Conservation (phyloP, 2,113 vertebrate species). For the Eleginops maclovinus region DNA sequence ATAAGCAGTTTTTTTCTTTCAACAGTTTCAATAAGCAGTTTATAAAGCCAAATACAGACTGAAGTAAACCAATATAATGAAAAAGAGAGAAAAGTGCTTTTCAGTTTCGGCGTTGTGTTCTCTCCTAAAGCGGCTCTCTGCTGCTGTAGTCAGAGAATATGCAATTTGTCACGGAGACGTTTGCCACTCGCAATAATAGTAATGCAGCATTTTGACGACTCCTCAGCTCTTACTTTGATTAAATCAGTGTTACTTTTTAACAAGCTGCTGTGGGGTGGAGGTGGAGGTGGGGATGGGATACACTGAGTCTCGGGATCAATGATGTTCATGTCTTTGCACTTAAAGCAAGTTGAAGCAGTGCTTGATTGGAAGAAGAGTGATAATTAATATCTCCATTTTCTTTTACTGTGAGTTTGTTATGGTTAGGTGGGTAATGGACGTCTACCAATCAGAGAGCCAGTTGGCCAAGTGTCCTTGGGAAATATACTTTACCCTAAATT, state of each 20-base stretch:
- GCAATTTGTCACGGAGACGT: constrained; percentile 53
- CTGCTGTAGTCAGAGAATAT: not conserved
- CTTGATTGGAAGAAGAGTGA: not conserved
- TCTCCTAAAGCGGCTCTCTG: constrained; percentile 12
- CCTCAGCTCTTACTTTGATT: constrained; percentile 76
- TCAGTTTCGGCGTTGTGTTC: not conserved
- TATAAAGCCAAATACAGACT: not conserved
- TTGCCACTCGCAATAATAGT: constrained; percentile 75
- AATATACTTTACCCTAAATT: too few species aligned
- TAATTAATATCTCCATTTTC: not conserved
- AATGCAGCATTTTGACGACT: constrained; percentile 72
- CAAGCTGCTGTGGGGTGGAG: constrained; percentile 19
- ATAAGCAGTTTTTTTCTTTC: not conserved
- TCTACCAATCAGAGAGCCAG: too few species aligned
- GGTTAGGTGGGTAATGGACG: too few species aligned
- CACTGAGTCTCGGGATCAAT: not conserved
- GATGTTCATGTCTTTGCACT: too few species aligned
- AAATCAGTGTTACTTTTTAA: constrained; percentile 53
- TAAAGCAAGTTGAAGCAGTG: not conserved
- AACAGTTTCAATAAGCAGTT: not conserved
- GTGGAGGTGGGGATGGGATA: not conserved
- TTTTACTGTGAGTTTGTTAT: too few species aligned
- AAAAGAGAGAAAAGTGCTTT: not conserved
- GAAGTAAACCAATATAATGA: not conserved
- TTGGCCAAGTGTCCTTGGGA: too few species aligned